Evolutionary conservation across 2,113 vertebrate genomes (phyloP).

Genomic region (Chloebia gouldiae): DNA sequence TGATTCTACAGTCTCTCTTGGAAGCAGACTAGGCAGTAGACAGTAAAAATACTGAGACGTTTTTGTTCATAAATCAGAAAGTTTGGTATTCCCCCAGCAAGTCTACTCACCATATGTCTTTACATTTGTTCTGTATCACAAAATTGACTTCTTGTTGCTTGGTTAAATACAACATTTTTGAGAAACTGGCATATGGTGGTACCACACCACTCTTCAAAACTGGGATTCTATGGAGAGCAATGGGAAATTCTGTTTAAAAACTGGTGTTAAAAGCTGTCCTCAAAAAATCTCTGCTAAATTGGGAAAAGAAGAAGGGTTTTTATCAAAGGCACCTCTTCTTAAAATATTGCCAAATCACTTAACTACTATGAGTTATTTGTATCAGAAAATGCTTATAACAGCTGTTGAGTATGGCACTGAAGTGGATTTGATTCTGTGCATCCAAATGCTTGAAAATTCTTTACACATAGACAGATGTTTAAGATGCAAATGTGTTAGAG

Average conservation of each 20-base stretch:
- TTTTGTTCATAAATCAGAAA: slow-evolving; percentile 27
- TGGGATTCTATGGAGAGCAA: not conserved
- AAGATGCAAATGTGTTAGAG: slow-evolving; percentile 20
- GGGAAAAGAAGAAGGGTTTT: not conserved
- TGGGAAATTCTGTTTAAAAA: slow-evolving; percentile 43
- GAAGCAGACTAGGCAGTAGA: slow-evolving; percentile 24
- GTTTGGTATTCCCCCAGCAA: slow-evolving; percentile 42
- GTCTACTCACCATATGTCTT: slow-evolving; percentile 65
- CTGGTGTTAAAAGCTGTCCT: not conserved
- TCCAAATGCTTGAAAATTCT: slow-evolving; percentile 19
- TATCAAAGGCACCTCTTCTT: not conserved
- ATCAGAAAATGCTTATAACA: not conserved
- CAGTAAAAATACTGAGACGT: slow-evolving; percentile 32
- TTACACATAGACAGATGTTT: slow-evolving; percentile 33
- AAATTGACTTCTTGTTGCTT: slow-evolving; percentile 46
- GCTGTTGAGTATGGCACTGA: not conserved
- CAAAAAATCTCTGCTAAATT: not conserved
- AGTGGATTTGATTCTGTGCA: not conserved
- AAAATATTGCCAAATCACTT: slow-evolving; percentile 12
- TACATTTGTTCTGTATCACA: slow-evolving; percentile 55
- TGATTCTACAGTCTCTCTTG: not conserved
- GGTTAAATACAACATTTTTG: slow-evolving; percentile 43
- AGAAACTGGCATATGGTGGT: slow-evolving; percentile 33
- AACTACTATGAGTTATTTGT: not conserved
- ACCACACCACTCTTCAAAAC: not conserved